Percentiles rank a stretch among this genome's conserved stretches.
phyloP scores from a whole-genome alignment of 2,113 vertebrate species.

The Periophthalmodon schlosseri region DNA sequence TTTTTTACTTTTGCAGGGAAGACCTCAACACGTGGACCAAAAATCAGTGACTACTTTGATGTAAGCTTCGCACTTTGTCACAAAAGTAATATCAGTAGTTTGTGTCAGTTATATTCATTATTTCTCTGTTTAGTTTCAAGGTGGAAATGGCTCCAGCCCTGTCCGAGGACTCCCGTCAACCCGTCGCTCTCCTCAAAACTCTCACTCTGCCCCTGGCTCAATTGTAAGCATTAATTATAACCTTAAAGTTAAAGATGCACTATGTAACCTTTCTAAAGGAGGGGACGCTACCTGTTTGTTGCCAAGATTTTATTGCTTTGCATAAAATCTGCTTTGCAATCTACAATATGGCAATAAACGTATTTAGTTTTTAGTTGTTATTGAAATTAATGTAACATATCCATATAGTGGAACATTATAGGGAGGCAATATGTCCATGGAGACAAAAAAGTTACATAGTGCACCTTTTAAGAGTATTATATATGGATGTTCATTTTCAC shows the following conservation, averaged over 20 bases:
- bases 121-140: constrained; percentile 84
- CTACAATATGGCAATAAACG: too few species aligned
- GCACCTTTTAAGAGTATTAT: not conserved
- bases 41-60: constrained; percentile 99
- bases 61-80: constrained; percentile 72
- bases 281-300: too few species aligned
- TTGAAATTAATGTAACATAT: too few species aligned
- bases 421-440: too few species aligned
- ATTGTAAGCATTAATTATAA: constrained; percentile 81
- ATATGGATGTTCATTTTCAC: not conserved
- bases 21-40: constrained; percentile 88
- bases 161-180: constrained; percentile 90
- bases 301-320: too few species aligned
- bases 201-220: constrained; percentile 92
- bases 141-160: constrained; percentile 96
- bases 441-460: too few species aligned
- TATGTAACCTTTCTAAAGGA: too few species aligned
- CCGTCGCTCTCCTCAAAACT: constrained; percentile 95
- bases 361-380: too few species aligned
- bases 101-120: not conserved
- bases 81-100: not conserved
- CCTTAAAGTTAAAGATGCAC: too few species aligned
- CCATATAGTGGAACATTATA: too few species aligned
- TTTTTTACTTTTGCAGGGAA: constrained; percentile 83
- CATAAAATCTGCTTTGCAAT: too few species aligned